Evolutionary conservation across 2,797 vertebrate genomes (phyloP), one percentile per base, ranked within the genome.

Genomic region (Loris lydekkerianus): DNA sequence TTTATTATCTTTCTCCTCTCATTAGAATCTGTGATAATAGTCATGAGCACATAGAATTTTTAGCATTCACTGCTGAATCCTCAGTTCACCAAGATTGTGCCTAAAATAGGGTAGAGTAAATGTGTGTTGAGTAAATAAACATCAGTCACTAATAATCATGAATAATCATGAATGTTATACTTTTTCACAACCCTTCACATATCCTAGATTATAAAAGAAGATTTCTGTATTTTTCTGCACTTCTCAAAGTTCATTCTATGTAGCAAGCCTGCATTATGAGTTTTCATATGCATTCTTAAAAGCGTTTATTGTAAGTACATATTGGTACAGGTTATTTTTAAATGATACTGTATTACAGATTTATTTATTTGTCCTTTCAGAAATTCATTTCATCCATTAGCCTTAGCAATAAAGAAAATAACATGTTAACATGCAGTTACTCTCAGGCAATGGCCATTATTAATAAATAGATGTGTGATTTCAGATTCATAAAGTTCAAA

Each of bases 401-500:
- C 82, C 53, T 81, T 86, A 69, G 69, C 49, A 34, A 82, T 46
- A 13, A 78, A 72, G 15, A 29, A 77, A 80, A 75, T 63, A 31
- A 18, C 10, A 77, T 56, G 17, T 34, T 77, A 69, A 78, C 31
- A 40, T 46, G 65, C 3, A 78, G 9, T 31, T 92, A 20, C 53
- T 86, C 15, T 77, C 18, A 21, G 72, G 2, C 25, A 70, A 23
- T 49, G 46, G 11, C 37, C 70, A 3, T 89, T 29, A 93, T 85
- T 80, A 58, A 85, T 95, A 88, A 82, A 46, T 80, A 91, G 43
- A 77, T 58, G 1, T 78, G 5, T 89, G 11, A 53, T 77, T 89
- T 94, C 17, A 86, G 31, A 65, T 91, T 95, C 2, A 43, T 37
- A 58, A 58, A 58, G 7, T 20, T 58, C 56, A 58, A 53, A 37